Conservation (phyloP, 2,797 vertebrate species). For the Chelonia mydas region DNA sequence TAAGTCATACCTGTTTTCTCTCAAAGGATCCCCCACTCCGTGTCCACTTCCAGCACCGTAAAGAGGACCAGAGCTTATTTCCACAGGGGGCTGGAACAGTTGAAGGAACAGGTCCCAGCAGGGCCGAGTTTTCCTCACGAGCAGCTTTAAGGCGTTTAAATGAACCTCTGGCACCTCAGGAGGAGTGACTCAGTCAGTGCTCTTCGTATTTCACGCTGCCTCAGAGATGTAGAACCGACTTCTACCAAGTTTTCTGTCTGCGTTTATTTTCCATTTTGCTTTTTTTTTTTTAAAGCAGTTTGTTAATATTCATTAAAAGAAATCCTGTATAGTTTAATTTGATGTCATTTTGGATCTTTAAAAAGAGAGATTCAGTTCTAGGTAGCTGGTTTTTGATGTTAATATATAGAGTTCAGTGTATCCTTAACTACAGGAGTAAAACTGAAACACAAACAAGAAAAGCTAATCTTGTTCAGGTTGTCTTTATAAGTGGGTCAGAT, state of each 20-base stretch:
- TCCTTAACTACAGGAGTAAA: conserved; percentile 65
- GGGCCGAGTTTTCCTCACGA: neutral
- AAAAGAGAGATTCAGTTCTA: conserved; percentile 67
- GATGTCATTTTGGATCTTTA: conserved; percentile 70
- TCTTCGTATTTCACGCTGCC: conserved; percentile 51
- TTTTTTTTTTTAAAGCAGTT: conserved; percentile 74
- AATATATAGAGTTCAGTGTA: conserved; percentile 67
- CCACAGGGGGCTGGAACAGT: neutral
- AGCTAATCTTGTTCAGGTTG: neutral
- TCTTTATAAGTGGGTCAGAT: conserved; percentile 10
- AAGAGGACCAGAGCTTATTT: neutral
- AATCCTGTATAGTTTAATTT: conserved; percentile 76
- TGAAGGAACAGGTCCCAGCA: neutral
- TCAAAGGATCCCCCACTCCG: neutral
- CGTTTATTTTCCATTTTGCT: conserved; percentile 60
- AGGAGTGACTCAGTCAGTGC: conserved; percentile 3
- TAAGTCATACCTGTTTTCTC: neutral
- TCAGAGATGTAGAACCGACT: conserved; percentile 68
- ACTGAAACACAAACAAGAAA: conserved; percentile 53
- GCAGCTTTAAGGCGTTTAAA: conserved; percentile 4
- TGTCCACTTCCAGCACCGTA: neutral
- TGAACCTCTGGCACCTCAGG: conserved; percentile 22
- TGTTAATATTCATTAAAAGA: conserved; percentile 77
- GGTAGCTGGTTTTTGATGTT: conserved; percentile 72
- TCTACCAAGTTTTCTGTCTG: conserved; percentile 55